Evolutionary conservation across 2,113 vertebrate genomes (phyloP).

Genomic region (human): GRCh38 chrX:135534001-135534500

Average conservation of each 20-base stretch:
- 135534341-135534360: slow-evolving; percentile 18
- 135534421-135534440: slow-evolving; percentile 23
- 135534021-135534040: slow-evolving; percentile 21
- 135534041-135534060: not conserved
- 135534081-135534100: not conserved
- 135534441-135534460: not conserved
- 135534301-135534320: slow-evolving; percentile 19
- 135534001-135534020: slow-evolving; percentile 13
- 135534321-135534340: slow-evolving; percentile 2
- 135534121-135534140: slow-evolving; percentile 15
- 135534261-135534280: not conserved
- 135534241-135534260: slow-evolving; percentile 3
- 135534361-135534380: not conserved
- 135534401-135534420: not conserved
- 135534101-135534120: not conserved
- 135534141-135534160: slow-evolving; percentile 29
- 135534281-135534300: slow-evolving; percentile 26
- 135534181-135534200: not conserved
- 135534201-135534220: not conserved
- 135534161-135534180: slow-evolving; percentile 15
- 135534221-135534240: slow-evolving; percentile 16
- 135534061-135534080: slow-evolving; percentile 51
- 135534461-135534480: slow-evolving; percentile 31
- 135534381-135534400: slow-evolving; percentile 31
- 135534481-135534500: slow-evolving; percentile 39